phyloP scores from a whole-genome alignment of 2,797 vertebrate genomes.

The Phalloptychus januarius region DNA sequence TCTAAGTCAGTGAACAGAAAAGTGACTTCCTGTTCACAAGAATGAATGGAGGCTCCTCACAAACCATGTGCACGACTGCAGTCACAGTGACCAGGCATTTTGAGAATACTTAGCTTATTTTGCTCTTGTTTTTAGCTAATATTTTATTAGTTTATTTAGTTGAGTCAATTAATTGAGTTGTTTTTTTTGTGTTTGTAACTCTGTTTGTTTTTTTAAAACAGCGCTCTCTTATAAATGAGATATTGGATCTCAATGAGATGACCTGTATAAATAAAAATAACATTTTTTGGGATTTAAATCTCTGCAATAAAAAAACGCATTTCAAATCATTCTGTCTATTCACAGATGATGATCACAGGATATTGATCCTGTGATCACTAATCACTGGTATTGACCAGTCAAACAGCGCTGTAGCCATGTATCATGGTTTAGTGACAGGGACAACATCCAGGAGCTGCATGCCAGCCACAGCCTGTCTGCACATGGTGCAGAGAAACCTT shows the following conservation, averaged over 20 bases:
- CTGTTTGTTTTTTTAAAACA: no score
- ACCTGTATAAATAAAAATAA: no score
- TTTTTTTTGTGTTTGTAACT: no score
- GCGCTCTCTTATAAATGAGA: no score
- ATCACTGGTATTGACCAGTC: no score
- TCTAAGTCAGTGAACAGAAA: not conserved
- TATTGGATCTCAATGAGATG: no score
- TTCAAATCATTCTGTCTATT: not conserved
- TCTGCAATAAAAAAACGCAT: not conserved
- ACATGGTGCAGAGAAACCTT: not conserved
- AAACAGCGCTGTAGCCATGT: not conserved
- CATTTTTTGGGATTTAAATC: not conserved
- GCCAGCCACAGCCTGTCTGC: not conserved
- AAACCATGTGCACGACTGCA: not conserved
- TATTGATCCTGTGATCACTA: no score
- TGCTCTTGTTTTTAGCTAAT: not conserved
- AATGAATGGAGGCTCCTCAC: constrained; percentile 12
- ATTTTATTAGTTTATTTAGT: no score
- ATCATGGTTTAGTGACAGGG: not conserved
- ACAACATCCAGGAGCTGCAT: not conserved
- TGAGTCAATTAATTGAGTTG: no score
- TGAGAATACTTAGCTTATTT: not conserved
- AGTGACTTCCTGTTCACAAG: not conserved
- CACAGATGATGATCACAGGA: not conserved
- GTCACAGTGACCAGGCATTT: not conserved